phyloP scores from a whole-genome alignment of 2,113 vertebrate species.

The Actinemys pallida region DNA sequence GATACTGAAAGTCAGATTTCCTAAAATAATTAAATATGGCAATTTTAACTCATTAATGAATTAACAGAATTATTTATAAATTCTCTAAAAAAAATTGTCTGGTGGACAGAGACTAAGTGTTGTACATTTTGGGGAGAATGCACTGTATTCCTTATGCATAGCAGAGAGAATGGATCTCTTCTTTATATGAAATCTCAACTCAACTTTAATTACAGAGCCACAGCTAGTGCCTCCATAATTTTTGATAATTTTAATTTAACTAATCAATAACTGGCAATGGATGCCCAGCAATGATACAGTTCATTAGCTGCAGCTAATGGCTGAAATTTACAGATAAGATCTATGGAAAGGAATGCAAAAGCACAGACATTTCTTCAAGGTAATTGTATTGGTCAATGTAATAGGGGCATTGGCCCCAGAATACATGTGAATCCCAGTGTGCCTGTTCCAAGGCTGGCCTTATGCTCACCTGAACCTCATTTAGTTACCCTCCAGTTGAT shows the following conservation, averaged over 20 bases:
- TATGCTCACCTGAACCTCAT: not conserved
- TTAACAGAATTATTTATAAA: not conserved
- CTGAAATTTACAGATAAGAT: not conserved
- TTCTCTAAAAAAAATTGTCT: too few species aligned
- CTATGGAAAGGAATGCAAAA: not conserved
- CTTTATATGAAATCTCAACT: not conserved
- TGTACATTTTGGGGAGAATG: not conserved
- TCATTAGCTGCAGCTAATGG: not conserved
- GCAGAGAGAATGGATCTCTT: not conserved
- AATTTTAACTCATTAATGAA: not conserved
- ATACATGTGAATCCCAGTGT: not conserved
- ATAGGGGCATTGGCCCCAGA: not conserved
- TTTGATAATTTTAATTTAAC: conserved; percentile 10
- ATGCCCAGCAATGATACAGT: not conserved
- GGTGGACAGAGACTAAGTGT: not conserved
- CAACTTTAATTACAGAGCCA: not conserved
- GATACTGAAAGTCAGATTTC: not conserved
- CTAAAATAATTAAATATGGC: not conserved
- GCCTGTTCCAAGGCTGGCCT: not conserved
- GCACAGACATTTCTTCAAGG: not conserved
- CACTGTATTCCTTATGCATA: not conserved
- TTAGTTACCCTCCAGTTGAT: not conserved
- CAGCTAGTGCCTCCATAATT: not conserved
- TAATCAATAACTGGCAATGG: not conserved
- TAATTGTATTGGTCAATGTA: not conserved